These are phyloP conservation scores for Erebia epiphron DNA, from an alignment of 2,888 invertebrate genomes.

Conservation along the genomic window DNA sequence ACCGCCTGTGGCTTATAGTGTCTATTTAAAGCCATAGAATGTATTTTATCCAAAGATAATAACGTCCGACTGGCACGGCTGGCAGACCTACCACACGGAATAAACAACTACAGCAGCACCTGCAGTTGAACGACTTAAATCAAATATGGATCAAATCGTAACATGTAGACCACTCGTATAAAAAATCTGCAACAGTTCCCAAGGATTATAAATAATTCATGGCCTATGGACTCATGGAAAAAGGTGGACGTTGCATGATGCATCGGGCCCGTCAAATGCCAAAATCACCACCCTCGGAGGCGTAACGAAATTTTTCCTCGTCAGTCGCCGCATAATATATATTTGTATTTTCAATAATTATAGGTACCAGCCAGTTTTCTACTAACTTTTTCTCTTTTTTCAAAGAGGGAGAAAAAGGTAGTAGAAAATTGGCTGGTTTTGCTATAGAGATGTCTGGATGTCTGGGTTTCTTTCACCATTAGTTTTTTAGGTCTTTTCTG, in stretches of 20 bases:
- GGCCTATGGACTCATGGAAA: background rate
- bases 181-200: conserved; percentile 1
- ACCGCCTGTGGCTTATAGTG: too few relatives aligned
- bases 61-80: background rate
- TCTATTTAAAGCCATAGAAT: too few relatives aligned
- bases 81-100: background rate
- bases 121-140: conserved; percentile 6
- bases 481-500: too few relatives aligned
- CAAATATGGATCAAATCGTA: background rate
- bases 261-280: background rate
- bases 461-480: too few relatives aligned
- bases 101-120: background rate
- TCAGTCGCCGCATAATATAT: too few relatives aligned
- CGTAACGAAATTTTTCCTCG: too few relatives aligned
- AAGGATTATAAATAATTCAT: conserved; percentile 10
- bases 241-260: background rate
- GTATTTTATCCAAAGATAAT: background rate
- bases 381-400: too few relatives aligned
- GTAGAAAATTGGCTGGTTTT: background rate
- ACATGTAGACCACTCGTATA: background rate
- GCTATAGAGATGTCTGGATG: background rate
- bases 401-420: too few relatives aligned
- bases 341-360: too few relatives aligned
- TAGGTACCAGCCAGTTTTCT: too few relatives aligned
- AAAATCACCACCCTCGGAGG: background rate